phyloP scores from a whole-genome alignment of 2,113 vertebrate genomes.

The Hippocampus comes region DNA sequence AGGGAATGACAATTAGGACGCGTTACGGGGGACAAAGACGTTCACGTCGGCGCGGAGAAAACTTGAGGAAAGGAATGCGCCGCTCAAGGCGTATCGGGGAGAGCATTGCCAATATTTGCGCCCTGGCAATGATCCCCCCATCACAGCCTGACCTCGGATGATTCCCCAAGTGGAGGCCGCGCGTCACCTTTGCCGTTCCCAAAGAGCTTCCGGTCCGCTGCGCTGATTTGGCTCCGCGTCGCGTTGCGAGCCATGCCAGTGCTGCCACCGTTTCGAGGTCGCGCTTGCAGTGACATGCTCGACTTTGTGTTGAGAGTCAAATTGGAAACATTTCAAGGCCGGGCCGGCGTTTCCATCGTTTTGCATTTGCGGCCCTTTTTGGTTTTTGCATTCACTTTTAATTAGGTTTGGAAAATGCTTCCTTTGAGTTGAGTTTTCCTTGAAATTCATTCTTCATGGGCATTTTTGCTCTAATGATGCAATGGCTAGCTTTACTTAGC shows the following conservation, averaged over 20 bases:
- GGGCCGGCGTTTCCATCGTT: no score
- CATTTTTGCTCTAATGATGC: no score
- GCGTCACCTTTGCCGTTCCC: background rate
- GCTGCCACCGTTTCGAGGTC: background rate
- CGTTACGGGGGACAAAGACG: constrained; percentile 27
- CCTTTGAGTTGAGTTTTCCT: no score
- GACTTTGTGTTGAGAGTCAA: no score
- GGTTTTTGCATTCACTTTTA: no score
- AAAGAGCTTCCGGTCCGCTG: background rate
- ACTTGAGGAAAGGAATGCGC: constrained; percentile 30
- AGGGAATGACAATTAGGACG: constrained; percentile 49
- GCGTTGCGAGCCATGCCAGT: no score
- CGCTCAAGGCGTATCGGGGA: constrained; percentile 33
- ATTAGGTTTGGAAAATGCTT: no score
- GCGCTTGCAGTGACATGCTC: no score
- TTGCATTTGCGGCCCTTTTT: no score
- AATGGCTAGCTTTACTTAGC: no score
- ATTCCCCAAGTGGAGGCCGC: background rate
- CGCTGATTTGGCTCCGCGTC: background rate
- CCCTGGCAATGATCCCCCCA: background rate
- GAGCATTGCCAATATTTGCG: constrained; percentile 13
- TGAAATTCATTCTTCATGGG: no score
- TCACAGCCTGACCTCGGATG: background rate
- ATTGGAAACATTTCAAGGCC: no score
- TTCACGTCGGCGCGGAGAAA: constrained; percentile 27